Percentiles rank a stretch among this genome's conserved stretches.
Evolutionary conservation across 2,888 invertebrate species (phyloP).

Genomic region (Diadromus collaris): DNA sequence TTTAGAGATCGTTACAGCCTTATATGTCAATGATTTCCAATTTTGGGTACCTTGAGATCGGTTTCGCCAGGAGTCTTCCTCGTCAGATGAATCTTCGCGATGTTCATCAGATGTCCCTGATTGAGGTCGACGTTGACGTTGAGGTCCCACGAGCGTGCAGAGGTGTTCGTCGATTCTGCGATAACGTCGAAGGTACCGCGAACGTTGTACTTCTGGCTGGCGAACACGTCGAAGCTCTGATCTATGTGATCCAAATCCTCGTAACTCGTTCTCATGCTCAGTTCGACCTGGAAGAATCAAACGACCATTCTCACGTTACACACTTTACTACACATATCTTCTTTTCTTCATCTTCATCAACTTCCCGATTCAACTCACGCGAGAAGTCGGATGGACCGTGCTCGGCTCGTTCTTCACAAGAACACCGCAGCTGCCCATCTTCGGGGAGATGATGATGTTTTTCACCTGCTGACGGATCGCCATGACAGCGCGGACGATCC

Average conservation of each 20-base stretch:
- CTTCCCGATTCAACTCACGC: conserved; percentile 62
- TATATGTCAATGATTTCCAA: neutral
- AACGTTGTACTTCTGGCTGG: conserved; percentile 61
- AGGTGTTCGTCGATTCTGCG: conserved; percentile 64
- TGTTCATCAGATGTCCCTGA: conserved; percentile 72
- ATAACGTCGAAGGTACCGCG: conserved; percentile 74
- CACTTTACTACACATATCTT: neutral
- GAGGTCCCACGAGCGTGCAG: conserved; percentile 75
- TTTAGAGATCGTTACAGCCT: neutral
- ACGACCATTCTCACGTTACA: neutral
- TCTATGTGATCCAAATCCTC: conserved; percentile 65
- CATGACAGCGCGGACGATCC: conserved; percentile 56
- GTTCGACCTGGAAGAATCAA: conserved; percentile 64
- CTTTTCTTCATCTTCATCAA: neutral
- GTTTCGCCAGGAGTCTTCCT: conserved; percentile 73
- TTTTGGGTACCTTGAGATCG: conserved; percentile 71
- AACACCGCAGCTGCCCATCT: conserved; percentile 71
- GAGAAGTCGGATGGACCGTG: conserved; percentile 71
- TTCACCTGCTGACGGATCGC: conserved; percentile 62
- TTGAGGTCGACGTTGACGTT: conserved; percentile 71
- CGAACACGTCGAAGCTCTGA: conserved; percentile 50
- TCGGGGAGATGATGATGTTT: conserved; percentile 67
- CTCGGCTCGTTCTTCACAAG: conserved; percentile 71
- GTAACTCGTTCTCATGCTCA: conserved; percentile 70
- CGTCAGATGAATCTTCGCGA: conserved; percentile 72